Base-by-base conservation (phyloP, 2,888 invertebrate species). In the Cephus pulcher region DNA sequence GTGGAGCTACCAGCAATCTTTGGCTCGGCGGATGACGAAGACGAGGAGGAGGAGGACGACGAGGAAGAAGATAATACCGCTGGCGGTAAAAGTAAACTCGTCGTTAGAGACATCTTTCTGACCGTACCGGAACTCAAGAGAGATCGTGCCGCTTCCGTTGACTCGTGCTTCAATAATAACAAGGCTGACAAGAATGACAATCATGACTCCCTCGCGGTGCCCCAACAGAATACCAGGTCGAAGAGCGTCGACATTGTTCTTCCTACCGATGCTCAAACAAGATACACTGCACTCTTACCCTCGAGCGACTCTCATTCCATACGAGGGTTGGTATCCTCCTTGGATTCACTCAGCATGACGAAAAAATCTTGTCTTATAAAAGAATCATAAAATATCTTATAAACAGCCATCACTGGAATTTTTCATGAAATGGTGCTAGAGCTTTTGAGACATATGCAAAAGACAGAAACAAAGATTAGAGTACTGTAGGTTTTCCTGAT, bases 241-340 rank as follows among this genome's bases (percentile, higher is more conserved):
- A 94, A 96, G 81, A 97, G 97, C 74, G 97, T 97, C 81, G 97
- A 97, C 92, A 97, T 97, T 87, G 97, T 97, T 75, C 92, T 97
- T 84, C 97, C 97, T 37, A 97, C 97, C 12, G 95, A 96, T 80
- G 96, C 96, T 87, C 96, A 97, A 92, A 96, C 96, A 37, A 94
- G 96, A 83, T 97, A 97, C 91, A 97, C 97, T 88, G 96, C 97
- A n/a, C 92, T 97, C 34, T 83, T 91, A 33, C 91, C 91, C 76
- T 30, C 78, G 12, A 88, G 86, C 80, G 89, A 90, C 78, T 76
- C 87, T 78, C 86, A 88, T 78, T 83, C 87, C 78, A 87, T 88
- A 84, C 90, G 91, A 89, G 92, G 93, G 93, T 93, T 92, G 88
- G 92, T 92, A 88, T 79, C 78, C 82, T 75, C 68, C 68, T 35